Evolutionary conservation across 2,113 vertebrate genomes (phyloP).

Genomic region (Scytalopus superciliaris): DNA sequence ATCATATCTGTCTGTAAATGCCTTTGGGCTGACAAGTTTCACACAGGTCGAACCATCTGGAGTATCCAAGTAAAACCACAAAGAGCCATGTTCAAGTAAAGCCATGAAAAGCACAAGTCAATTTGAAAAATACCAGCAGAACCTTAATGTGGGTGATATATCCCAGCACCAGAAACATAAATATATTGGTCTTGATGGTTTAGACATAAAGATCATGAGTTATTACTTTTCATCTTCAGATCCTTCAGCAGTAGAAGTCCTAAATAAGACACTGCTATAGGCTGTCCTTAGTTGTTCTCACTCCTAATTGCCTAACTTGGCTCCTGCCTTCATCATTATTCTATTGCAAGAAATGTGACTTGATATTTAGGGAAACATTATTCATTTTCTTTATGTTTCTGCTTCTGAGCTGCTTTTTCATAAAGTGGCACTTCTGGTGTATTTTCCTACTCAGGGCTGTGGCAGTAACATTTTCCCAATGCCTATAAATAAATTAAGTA

Average conservation of each 20-base stretch:
- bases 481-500: conserved; percentile 54
- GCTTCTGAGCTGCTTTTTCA: neutral
- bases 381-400: neutral
- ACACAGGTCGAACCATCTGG: neutral
- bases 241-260: neutral
- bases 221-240: neutral
- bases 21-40: neutral
- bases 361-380: neutral
- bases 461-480: conserved; percentile 36
- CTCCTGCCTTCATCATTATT: neutral
- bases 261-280: neutral
- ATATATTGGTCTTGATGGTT: neutral
- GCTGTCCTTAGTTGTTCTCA: neutral
- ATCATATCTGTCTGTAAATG: neutral
- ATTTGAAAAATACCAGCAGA: neutral
- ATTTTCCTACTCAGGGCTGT: neutral
- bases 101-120: neutral
- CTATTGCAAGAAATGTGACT: neutral
- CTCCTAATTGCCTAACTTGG: neutral
- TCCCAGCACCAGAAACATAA: neutral
- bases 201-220: neutral
- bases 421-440: neutral
- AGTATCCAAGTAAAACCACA: neutral
- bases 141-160: neutral
- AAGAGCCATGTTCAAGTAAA: neutral